phyloP scores from a whole-genome alignment of 2,797 vertebrate species.

The Lophotriccus pileatus region DNA sequence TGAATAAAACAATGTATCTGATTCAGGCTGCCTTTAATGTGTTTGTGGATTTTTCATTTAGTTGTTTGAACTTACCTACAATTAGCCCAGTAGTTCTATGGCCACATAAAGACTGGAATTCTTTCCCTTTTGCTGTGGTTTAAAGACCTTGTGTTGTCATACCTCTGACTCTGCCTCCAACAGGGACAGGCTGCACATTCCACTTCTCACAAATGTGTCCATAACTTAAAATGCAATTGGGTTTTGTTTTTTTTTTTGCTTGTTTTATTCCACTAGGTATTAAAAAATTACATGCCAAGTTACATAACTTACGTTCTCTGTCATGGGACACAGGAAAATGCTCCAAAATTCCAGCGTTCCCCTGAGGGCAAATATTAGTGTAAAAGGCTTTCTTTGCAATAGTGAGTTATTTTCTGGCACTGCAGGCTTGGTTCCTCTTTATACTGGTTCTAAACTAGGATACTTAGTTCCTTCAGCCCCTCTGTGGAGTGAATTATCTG shows the following conservation, averaged over 20 bases:
- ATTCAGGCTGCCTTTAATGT: neutral
- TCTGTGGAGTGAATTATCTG: neutral
- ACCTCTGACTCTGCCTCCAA: neutral
- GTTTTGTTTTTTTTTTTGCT: neutral
- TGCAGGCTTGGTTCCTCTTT: neutral
- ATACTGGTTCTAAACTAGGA: neutral
- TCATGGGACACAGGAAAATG: neutral
- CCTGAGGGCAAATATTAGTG: neutral
- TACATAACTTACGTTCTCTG: neutral
- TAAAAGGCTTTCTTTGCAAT: neutral
- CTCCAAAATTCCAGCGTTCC: neutral
- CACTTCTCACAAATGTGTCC: neutral
- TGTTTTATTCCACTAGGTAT: neutral
- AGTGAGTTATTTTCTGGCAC: neutral
- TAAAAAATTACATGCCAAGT: neutral
- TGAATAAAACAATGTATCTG: neutral
- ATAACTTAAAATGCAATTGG: neutral
- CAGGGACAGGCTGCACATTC: neutral
- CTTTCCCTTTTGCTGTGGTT: neutral
- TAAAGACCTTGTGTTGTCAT: neutral
- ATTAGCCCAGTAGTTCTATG: neutral
- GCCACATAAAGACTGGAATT: neutral
- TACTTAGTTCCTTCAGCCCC: neutral
- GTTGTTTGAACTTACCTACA: neutral
- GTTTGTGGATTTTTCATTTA: neutral